These are phyloP conservation scores for Emys orbicularis DNA, from an alignment of 2,797 vertebrate genomes.

Conservation along the genomic window DNA sequence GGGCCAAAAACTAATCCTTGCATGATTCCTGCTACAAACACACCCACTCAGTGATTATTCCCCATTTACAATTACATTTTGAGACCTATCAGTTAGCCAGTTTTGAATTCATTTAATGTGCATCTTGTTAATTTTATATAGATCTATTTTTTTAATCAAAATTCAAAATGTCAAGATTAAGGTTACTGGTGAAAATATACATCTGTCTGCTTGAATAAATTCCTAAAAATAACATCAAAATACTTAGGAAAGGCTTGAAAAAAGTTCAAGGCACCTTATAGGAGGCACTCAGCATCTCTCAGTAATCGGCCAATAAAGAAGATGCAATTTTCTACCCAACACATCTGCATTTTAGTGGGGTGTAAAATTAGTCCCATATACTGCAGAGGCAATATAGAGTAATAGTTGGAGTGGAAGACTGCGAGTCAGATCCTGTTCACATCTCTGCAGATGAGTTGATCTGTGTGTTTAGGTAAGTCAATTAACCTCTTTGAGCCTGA, in stretches of 20 bases:
- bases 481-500: neutral
- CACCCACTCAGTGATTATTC: neutral
- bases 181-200: neutral
- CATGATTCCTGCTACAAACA: neutral
- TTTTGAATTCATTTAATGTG: neutral
- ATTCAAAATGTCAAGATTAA: neutral
- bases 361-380: constrained; percentile 7
- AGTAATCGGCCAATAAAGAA: constrained; percentile 20
- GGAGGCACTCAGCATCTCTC: neutral
- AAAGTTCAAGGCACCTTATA: constrained; percentile 5
- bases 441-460: neutral
- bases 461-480: neutral
- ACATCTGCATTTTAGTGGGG: constrained; percentile 15
- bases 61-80: neutral
- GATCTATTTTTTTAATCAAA: neutral
- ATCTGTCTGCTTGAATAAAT: neutral
- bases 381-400: neutral
- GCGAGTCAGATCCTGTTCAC: neutral
- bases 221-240: neutral
- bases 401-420: neutral
- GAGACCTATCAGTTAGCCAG: neutral
- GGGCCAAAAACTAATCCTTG: neutral
- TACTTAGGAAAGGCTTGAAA: constrained; percentile 11
- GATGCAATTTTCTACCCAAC: neutral
- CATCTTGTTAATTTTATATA: neutral